Evolutionary conservation across 2,888 invertebrate genomes (phyloP).

Genomic region (Drosophila greeni): DNA sequence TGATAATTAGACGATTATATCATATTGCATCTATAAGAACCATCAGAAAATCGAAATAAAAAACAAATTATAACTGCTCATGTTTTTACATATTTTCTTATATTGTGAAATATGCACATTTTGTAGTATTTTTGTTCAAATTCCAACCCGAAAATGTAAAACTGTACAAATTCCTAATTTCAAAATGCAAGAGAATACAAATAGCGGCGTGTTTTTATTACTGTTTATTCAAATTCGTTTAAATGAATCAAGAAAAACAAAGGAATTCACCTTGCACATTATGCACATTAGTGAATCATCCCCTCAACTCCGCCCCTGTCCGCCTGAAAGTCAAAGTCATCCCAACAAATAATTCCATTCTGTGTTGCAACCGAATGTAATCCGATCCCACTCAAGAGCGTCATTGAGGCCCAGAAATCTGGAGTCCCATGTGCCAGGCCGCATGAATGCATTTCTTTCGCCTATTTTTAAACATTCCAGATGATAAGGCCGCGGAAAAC

Average conservation of each 20-base stretch:
- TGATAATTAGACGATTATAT: too few species aligned
- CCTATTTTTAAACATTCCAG: slow-evolving; percentile 57
- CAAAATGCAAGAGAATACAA: too few species aligned
- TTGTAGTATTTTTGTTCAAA: too few species aligned
- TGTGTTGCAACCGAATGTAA: slow-evolving; percentile 30
- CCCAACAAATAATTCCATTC: slow-evolving; percentile 24
- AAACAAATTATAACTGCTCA: too few species aligned
- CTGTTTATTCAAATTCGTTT: neutral
- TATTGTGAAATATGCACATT: too few species aligned
- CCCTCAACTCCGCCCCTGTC: slow-evolving; percentile 1
- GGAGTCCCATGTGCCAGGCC: slow-evolving; percentile 21
- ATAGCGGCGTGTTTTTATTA: too few species aligned
- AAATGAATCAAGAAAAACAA: neutral
- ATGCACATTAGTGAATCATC: neutral
- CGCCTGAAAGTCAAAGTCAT: slow-evolving; percentile 37
- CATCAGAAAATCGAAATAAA: too few species aligned
- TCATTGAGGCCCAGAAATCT: slow-evolving; percentile 24
- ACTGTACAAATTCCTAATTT: too few species aligned
- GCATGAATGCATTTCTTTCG: slow-evolving; percentile 42
- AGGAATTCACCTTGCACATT: neutral
- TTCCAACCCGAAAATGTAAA: too few species aligned
- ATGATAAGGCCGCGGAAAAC: slow-evolving; percentile 55
- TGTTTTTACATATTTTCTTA: too few species aligned
- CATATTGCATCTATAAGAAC: too few species aligned
- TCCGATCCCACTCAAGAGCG: slow-evolving; percentile 43